A percentile compares a stretch with the other conserved stretches of the same genome.
phyloP scores from a whole-genome alignment of 2,888 invertebrate species.

The Drosophila planitibia region DNA sequence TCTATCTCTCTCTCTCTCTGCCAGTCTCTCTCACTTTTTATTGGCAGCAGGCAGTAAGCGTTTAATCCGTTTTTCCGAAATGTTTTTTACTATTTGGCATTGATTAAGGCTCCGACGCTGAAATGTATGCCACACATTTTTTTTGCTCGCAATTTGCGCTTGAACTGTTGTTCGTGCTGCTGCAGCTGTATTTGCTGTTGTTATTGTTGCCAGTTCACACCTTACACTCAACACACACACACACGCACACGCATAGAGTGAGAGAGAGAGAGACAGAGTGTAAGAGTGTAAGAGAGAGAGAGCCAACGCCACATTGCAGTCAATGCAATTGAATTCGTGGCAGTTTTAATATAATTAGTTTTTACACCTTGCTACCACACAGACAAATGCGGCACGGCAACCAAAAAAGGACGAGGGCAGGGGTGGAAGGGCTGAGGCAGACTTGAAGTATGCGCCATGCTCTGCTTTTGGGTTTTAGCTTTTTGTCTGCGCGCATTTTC shows the following conservation, averaged over 20 bases:
- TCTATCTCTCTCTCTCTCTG: background rate
- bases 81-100: slow-evolving; percentile 41
- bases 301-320: slow-evolving; percentile 30
- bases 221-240: slow-evolving; percentile 26
- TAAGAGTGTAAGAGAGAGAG: background rate
- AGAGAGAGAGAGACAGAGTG: background rate
- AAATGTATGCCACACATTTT: slow-evolving; percentile 64
- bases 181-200: slow-evolving; percentile 13
- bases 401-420: background rate
- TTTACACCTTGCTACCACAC: slow-evolving; percentile 71
- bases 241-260: slow-evolving; percentile 10
- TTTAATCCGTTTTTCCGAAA: background rate
- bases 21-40: too few species aligned
- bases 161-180: slow-evolving; percentile 13
- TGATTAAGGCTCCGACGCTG: slow-evolving; percentile 63
- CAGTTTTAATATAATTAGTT: slow-evolving; percentile 80
- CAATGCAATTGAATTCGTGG: slow-evolving; percentile 79
- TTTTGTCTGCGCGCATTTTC: slow-evolving; percentile 64
- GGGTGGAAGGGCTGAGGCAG: background rate
- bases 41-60: background rate
- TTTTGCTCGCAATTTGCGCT: slow-evolving; percentile 28
- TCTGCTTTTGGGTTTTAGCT: slow-evolving; percentile 21
- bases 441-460: slow-evolving; percentile 12
- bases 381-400: background rate
- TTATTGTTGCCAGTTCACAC: slow-evolving; percentile 36